phyloP scores from a whole-genome alignment of 1,140 invertebrate species.

The Druon quercuslanigerum region DNA sequence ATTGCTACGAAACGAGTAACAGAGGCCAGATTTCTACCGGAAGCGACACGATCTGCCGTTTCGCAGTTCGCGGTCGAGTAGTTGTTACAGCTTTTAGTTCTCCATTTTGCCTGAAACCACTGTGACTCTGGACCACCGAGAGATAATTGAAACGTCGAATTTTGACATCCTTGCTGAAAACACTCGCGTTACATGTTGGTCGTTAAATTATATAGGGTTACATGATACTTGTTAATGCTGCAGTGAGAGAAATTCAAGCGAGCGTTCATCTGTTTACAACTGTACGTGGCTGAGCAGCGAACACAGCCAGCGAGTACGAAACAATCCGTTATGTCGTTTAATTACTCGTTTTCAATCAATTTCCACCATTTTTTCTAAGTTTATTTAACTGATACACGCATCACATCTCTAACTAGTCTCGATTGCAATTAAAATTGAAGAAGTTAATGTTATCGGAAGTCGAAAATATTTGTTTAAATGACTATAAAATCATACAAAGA shows the following conservation, averaged over 20 bases:
- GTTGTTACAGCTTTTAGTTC: slow-evolving; percentile 29
- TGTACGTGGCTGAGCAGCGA: background rate
- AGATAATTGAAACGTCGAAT: slow-evolving; percentile 60
- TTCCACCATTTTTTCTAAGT: background rate
- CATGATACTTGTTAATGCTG: background rate
- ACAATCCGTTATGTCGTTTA: background rate
- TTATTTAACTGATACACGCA: background rate
- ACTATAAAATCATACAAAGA: too few relatives aligned
- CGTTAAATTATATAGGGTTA: slow-evolving; percentile 4
- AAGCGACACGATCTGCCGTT: slow-evolving; percentile 13
- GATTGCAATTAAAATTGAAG: background rate
- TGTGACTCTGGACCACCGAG: slow-evolving; percentile 38
- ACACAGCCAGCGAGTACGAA: background rate
- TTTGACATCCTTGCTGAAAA: slow-evolving; percentile 47
- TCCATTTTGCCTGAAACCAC: slow-evolving; percentile 36
- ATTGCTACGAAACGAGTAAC: slow-evolving; percentile 26
- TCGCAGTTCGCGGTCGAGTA: slow-evolving; percentile 27
- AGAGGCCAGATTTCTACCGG: slow-evolving; percentile 6
- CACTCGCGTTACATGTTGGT: slow-evolving; percentile 20
- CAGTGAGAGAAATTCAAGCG: background rate
- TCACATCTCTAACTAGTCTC: background rate
- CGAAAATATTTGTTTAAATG: too few relatives aligned
- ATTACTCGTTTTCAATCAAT: background rate
- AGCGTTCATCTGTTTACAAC: background rate
- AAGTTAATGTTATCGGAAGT: too few relatives aligned